Evolutionary conservation across 2,888 invertebrate species (phyloP), one percentile per base, ranked within the genome.

Genomic region (Eupithecia subumbrata): DNA sequence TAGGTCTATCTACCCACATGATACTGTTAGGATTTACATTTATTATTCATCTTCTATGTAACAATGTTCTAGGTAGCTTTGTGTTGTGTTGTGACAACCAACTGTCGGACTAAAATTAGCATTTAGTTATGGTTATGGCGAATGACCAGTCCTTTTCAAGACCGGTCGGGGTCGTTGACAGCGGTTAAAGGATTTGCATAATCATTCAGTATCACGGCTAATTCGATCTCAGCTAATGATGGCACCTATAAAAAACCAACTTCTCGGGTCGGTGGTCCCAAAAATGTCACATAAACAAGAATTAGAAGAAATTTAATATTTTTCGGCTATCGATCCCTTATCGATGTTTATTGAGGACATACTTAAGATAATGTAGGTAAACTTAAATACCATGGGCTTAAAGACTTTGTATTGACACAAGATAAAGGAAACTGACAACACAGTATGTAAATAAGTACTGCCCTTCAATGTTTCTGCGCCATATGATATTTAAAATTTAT

Each of bases 121-220:
- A 64, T 64, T 64, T 18, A 34, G 34, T n/a, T 52, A 69, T 69
- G 69, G 34, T n/a, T 52, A 69, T 69, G 69, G 43, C 40, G 34
- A 48, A 69, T 48, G 25, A 37, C 48, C 72, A 76, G 76, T 76
- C 71, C 43, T 34, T 25, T 71, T 72, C 45, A 74, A 75, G 80
- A 87, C 89, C 86, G 89, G 88, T 88, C 81, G 75, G 70, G 86
- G 82, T 80, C 86, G 74, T 83, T 87, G 85, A 84, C 87, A 77
- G 81, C 78, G 73, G 30, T 66, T 43, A 68, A 43, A 66, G 77
- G 37, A 83, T 88, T 88, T 84, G 84, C 86, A 88, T 88, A 87
- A 82, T 81, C 73, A 82, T 84, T 86, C 82, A 85, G 83, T 80
- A 82, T 82, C 74, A 60, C 37, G 52, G 69, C 66, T 75, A 69